phyloP scores from a whole-genome alignment of 2,113 vertebrate genomes.

The Sceloporus undulatus region DNA sequence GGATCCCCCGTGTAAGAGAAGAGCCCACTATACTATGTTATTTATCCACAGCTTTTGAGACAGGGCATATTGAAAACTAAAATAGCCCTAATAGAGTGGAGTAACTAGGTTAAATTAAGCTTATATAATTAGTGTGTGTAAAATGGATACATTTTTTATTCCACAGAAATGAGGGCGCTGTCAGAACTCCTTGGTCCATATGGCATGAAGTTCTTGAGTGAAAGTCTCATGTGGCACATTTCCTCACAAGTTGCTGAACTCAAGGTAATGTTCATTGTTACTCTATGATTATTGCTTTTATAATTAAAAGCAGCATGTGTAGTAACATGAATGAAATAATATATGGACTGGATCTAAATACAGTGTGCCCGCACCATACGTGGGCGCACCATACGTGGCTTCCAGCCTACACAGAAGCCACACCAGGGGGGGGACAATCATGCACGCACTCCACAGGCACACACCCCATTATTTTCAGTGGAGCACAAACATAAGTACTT shows the following conservation, averaged over 20 bases:
- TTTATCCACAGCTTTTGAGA: background rate
- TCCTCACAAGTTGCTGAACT: conserved; percentile 98
- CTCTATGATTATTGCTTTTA: conserved; percentile 7
- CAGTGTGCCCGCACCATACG: no score
- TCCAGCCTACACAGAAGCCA: no score
- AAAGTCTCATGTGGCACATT: conserved; percentile 99
- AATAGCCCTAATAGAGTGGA: background rate
- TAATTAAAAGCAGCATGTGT: background rate
- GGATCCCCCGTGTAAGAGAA: no score
- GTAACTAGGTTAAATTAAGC: conserved; percentile 18
- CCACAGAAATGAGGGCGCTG: conserved; percentile 95
- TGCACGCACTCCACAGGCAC: no score
- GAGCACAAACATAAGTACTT: no score
- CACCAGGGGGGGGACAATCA: no score
- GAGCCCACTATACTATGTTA: background rate
- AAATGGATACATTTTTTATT: conserved; percentile 61
- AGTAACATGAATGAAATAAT: background rate
- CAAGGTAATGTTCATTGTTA: conserved; percentile 84
- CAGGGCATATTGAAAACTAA: background rate
- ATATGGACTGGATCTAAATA: no score
- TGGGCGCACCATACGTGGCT: no score
- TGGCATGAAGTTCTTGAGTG: conserved; percentile 99
- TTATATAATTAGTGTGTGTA: conserved; percentile 15
- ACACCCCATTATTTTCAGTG: no score
- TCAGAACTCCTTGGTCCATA: conserved; percentile 98